These are phyloP conservation scores for Raja brachyura DNA, from an alignment of 2,113 vertebrate genomes.

Conservation along the genomic window DNA sequence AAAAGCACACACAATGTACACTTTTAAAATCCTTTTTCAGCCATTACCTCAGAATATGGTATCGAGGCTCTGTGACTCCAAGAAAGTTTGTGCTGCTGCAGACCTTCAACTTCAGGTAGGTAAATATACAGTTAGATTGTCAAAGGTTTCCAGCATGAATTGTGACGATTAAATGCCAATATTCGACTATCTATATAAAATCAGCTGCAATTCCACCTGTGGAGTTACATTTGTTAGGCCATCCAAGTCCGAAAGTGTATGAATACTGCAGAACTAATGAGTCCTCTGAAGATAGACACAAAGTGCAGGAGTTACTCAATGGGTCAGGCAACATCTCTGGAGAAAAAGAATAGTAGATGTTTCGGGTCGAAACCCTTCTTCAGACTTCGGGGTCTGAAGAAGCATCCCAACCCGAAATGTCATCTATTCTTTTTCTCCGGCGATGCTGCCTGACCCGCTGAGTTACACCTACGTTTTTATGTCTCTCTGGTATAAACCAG, in stretches of 20 bases:
- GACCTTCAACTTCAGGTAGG: slow-evolving; percentile 92
- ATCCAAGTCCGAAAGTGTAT: background rate
- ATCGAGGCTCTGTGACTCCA: slow-evolving; percentile 86
- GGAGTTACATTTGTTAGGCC: background rate
- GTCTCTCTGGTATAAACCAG: too few species aligned
- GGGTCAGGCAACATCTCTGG: too few species aligned
- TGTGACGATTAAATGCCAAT: background rate
- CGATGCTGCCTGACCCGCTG: too few species aligned
- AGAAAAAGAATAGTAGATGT: too few species aligned
- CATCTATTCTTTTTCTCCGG: too few species aligned
- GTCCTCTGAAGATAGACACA: too few species aligned
- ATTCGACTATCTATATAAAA: background rate
- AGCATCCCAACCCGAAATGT: too few species aligned
- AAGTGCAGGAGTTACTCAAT: too few species aligned
- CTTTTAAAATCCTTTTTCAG: slow-evolving; percentile 53
- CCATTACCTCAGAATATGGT: slow-evolving; percentile 83
- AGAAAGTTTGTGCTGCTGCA: slow-evolving; percentile 88
- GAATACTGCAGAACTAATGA: background rate
- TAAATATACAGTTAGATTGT: background rate
- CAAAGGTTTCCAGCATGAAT: background rate
- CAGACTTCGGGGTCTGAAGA: too few species aligned
- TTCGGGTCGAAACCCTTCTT: too few species aligned
- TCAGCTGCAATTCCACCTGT: background rate
- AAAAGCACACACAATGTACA: background rate
- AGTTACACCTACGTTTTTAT: too few species aligned